These are phyloP conservation scores for Zoanthus sansibaricus DNA, from an alignment of 92 coral and sea anemone genomes.

Conservation along the genomic window DNA sequence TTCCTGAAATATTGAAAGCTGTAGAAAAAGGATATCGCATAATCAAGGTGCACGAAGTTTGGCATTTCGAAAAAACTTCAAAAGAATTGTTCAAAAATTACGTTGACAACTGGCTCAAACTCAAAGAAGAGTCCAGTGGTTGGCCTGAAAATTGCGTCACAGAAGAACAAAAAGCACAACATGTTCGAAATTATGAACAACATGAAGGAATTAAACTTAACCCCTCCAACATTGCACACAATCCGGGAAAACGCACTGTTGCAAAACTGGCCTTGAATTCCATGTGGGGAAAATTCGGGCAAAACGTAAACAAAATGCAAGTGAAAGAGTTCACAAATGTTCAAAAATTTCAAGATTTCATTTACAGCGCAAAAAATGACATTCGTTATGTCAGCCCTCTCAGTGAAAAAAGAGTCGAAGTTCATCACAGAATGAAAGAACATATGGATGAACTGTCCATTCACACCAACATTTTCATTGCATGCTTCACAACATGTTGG, in stretches of 20 bases:
- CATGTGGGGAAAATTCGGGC: conserved; percentile 40
- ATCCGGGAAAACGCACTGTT: neutral
- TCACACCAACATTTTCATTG: neutral
- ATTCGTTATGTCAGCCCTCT: neutral
- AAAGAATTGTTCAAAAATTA: no score
- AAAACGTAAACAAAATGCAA: neutral
- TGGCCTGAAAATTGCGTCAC: no score
- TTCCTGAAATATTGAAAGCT: no score
- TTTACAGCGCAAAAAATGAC: neutral
- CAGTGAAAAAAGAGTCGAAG: neutral
- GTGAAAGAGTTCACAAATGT: neutral
- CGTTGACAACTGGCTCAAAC: no score
- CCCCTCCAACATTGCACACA: neutral
- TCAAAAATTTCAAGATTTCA: neutral
- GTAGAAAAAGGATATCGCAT: no score
- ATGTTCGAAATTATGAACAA: neutral
- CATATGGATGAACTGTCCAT: neutral
- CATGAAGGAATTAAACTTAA: neutral
- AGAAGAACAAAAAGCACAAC: no score
- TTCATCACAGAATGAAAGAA: neutral
- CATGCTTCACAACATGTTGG: neutral
- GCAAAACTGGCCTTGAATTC: neutral
- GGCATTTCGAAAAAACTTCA: no score
- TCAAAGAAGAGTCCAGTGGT: no score
- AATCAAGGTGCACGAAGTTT: no score